phyloP scores from a whole-genome alignment of 1,140 invertebrate species.

The Cotesia typhae region DNA sequence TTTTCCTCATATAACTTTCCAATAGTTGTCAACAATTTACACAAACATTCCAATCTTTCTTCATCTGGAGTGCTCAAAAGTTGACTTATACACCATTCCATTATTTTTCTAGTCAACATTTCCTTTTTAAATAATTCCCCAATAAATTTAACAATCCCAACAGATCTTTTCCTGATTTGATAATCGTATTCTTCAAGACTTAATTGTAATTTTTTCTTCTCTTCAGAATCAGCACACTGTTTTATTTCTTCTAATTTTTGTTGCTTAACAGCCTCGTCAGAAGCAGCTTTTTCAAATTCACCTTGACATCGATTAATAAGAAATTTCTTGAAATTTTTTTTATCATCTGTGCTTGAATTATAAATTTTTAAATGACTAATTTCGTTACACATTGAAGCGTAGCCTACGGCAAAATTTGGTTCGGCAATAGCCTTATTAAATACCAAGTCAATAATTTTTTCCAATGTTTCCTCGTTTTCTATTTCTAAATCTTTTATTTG shows the following conservation, averaged over 20 bases:
- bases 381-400: not conserved
- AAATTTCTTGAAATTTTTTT: not conserved
- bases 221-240: not conserved
- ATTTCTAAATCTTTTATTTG: conserved; percentile 9
- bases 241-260: conserved; percentile 1
- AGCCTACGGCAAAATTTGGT: not conserved
- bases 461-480: not conserved
- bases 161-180: not conserved
- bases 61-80: not conserved
- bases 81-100: not conserved
- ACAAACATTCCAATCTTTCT: not conserved
- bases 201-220: not conserved
- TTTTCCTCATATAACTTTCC: not conserved
- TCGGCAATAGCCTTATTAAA: not conserved
- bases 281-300: not conserved
- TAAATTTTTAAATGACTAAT: not conserved
- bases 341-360: not conserved
- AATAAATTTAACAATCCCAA: conserved; percentile 4
- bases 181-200: not conserved
- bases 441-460: not conserved
- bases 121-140: conserved; percentile 1
- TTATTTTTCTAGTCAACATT: not conserved
- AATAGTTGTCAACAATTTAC: conserved; percentile 1
- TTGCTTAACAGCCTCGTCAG: not conserved
- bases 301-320: not conserved